Evolutionary conservation across 2,113 vertebrate genomes (phyloP).

Genomic region (Otocyon megalotis): DNA sequence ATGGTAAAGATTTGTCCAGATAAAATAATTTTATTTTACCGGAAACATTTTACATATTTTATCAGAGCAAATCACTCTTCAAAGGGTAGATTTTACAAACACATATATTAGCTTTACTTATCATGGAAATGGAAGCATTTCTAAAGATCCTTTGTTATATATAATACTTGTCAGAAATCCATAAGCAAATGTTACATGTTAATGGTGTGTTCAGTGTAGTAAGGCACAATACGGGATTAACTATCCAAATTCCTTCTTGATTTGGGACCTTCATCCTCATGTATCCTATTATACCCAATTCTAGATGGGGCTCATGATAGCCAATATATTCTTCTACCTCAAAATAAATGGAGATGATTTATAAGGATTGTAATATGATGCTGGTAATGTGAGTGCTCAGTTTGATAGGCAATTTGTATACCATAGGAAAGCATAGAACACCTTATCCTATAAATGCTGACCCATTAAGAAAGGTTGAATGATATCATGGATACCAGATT

Average conservation of each 20-base stretch:
- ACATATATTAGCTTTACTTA: background rate
- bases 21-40: constrained; percentile 21
- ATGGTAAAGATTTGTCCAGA: background rate
- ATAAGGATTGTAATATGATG: background rate
- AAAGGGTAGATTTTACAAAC: background rate
- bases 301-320: background rate
- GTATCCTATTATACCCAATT: background rate
- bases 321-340: background rate
- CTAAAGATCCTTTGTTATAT: background rate
- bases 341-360: background rate
- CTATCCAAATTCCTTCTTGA: background rate
- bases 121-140: background rate
- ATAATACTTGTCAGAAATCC: background rate
- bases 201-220: background rate
- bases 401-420: background rate
- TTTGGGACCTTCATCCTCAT: background rate
- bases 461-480: background rate
- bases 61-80: background rate
- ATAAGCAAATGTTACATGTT: background rate
- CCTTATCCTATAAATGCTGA: background rate
- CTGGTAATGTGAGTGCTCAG: background rate
- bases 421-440: background rate
- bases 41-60: background rate
- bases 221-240: background rate
- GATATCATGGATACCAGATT: background rate